These are phyloP conservation scores for Pelagia noctiluca DNA, from an alignment of 30 jellyfish, hydroid and myxozoan species.

Conservation along the genomic window DNA sequence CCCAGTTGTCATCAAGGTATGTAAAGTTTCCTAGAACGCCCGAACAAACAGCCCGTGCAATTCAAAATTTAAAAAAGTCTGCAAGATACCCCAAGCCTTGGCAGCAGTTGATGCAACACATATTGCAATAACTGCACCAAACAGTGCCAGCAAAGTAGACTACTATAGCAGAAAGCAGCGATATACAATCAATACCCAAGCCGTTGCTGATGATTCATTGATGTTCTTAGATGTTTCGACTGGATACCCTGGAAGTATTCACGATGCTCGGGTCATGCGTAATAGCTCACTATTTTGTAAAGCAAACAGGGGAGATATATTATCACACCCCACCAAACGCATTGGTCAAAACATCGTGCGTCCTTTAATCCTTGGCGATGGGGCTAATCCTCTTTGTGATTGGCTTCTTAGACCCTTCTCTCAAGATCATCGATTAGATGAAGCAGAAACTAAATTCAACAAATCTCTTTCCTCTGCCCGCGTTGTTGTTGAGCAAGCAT, in stretches of 20 bases:
- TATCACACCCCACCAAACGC: constrained; percentile 6
- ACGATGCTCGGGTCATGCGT: constrained; percentile 66
- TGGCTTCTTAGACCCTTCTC: constrained; percentile 54
- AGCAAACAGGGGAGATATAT: constrained; percentile 26
- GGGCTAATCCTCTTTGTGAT: constrained; percentile 40
- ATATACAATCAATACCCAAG: constrained; percentile 70
- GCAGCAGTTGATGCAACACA: not conserved
- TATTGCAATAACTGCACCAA: constrained; percentile 30
- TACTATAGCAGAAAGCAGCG: constrained; percentile 11
- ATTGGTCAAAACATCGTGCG: constrained; percentile 9
- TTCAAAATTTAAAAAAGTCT: constrained; percentile 31
- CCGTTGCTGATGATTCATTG: constrained; percentile 59
- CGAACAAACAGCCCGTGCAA: constrained; percentile 36
- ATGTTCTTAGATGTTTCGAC: constrained; percentile 63
- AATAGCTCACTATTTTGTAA: not conserved
- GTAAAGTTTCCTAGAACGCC: constrained; percentile 59
- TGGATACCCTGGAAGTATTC: constrained; percentile 73
- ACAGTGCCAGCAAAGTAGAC: not conserved
- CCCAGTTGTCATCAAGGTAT: constrained; percentile 12
- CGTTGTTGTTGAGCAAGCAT: constrained; percentile 64
- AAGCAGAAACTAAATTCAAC: constrained; percentile 45
- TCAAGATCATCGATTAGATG: constrained; percentile 28
- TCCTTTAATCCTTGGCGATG: constrained; percentile 52
- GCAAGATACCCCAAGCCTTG: constrained; percentile 42
- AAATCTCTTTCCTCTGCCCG: constrained; percentile 53